A percentile compares a stretch with the other conserved stretches of the same genome.
phyloP scores from a whole-genome alignment of 2,113 vertebrate genomes.

The Empidonax traillii region DNA sequence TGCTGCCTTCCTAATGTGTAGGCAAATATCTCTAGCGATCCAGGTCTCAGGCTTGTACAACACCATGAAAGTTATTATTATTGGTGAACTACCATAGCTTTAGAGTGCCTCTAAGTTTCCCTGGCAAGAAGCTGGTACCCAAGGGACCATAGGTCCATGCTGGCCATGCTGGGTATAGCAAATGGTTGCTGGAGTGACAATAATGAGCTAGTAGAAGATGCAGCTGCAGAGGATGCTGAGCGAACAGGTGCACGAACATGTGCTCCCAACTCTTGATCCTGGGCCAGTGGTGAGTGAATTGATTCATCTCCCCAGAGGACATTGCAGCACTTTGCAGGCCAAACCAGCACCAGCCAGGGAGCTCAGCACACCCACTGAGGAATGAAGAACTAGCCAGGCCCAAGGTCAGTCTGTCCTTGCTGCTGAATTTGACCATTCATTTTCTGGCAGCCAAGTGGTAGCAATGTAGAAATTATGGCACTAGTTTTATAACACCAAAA shows the following conservation, averaged over 20 bases:
- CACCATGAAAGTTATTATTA: background rate
- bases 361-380: background rate
- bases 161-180: background rate
- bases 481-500: background rate
- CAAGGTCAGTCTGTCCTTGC: background rate
- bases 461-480: background rate
- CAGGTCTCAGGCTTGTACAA: background rate
- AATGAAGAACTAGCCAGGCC: background rate
- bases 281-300: background rate
- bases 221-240: background rate
- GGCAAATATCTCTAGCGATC: background rate
- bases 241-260: fast-evolving
- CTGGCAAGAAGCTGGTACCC: background rate
- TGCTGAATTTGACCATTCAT: background rate
- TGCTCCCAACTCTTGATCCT: background rate
- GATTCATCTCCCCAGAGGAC: background rate
- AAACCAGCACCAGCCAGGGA: background rate
- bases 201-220: background rate
- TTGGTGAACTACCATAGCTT: background rate
- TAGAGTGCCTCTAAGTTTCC: background rate
- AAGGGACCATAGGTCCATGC: fast-evolving
- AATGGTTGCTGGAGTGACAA: background rate
- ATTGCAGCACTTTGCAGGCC: background rate
- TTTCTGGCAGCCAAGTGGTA: background rate
- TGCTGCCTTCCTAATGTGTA: background rate